Conservation (phyloP, 2,888 invertebrate genomes). For the Cryptosula pallasiana region DNA sequence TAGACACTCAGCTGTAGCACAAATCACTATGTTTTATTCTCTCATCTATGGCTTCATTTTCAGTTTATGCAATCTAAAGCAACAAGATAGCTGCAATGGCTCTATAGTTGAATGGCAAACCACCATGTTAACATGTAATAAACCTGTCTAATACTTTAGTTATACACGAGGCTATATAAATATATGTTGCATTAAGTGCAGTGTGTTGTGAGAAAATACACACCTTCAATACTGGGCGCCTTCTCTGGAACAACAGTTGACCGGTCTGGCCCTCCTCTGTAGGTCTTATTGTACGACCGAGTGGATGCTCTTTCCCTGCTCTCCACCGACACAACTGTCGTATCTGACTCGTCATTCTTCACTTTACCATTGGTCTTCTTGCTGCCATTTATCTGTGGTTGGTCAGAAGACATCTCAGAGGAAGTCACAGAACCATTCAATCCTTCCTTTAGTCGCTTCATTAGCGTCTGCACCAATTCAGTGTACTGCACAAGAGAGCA, state of each 20-base stretch:
- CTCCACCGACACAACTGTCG: background rate
- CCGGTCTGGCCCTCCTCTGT: background rate
- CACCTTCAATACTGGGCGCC: slow-evolving; percentile 17
- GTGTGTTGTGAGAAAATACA: background rate
- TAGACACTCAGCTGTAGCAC: too few species aligned
- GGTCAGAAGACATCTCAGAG: background rate
- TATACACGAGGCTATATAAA: background rate
- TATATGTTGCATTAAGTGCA: too few species aligned
- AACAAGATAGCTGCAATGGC: too few species aligned
- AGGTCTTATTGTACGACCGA: background rate
- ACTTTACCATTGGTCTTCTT: background rate
- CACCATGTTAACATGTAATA: background rate
- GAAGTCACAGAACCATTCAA: background rate
- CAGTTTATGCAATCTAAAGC: too few species aligned
- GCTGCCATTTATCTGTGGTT: background rate
- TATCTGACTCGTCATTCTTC: too few species aligned
- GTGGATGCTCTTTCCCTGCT: background rate
- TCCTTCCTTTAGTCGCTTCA: background rate
- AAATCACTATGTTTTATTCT: too few species aligned
- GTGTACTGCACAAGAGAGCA: too few species aligned
- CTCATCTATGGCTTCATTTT: too few species aligned
- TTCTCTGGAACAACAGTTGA: background rate
- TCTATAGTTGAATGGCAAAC: background rate
- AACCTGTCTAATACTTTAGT: background rate
- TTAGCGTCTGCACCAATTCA: background rate